Conservation (phyloP, 1,140 invertebrate species). For the Procambarus clarkii region DNA sequence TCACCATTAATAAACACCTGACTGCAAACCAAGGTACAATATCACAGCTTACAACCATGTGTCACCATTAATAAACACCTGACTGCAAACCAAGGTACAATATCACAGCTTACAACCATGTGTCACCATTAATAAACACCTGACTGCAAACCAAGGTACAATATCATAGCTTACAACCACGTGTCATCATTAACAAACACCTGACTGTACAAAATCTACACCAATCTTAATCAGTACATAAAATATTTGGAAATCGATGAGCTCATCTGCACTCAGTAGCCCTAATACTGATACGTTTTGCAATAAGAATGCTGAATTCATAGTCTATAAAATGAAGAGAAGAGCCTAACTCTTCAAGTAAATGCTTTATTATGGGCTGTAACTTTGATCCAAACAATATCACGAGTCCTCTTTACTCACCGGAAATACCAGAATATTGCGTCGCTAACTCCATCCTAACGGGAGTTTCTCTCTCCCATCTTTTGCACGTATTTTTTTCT, state of each 20-base stretch:
- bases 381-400: not conserved
- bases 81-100: no score
- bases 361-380: not conserved
- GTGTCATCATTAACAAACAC: not conserved
- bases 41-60: no score
- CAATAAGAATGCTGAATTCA: conserved; percentile 1
- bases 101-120: no score
- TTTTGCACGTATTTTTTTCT: not conserved
- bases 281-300: conserved; percentile 44
- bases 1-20: no score
- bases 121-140: no score
- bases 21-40: no score
- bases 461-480: not conserved
- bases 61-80: no score
- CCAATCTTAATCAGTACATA: conserved; percentile 38
- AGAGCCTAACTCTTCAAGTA: not conserved
- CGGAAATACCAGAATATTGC: not conserved
- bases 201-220: conserved; percentile 25
- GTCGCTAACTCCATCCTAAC: not conserved
- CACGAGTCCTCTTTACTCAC: not conserved
- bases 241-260: conserved; percentile 32
- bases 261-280: conserved; percentile 6
- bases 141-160: no score
- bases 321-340: conserved; percentile 12
- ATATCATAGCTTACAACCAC: no score